Evolutionary conservation across 2,797 vertebrate species (phyloP).

Genomic region (Netta rufina): DNA sequence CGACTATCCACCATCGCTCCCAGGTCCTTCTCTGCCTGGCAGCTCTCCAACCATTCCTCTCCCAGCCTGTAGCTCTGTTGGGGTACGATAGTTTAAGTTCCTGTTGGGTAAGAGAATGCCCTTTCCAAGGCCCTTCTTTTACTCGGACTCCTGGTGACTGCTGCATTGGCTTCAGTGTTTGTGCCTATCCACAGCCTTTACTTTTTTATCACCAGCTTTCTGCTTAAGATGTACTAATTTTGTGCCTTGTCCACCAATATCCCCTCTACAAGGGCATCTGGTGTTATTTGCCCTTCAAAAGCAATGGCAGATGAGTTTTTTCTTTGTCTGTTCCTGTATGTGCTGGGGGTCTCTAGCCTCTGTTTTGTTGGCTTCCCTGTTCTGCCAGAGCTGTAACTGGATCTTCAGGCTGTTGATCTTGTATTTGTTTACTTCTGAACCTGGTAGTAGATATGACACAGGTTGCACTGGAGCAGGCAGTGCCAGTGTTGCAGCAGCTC

Average conservation of each 20-base stretch:
- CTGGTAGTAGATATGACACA: not conserved
- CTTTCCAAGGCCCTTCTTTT: not conserved
- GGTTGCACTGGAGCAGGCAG: not conserved
- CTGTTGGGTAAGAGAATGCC: not conserved
- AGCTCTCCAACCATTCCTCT: too few relatives aligned
- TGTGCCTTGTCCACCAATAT: not conserved
- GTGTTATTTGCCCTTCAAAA: not conserved
- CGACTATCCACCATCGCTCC: too few relatives aligned
- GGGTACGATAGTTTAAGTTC: not conserved
- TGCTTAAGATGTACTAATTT: not conserved
- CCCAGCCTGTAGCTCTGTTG: too few relatives aligned
- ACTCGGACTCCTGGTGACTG: not conserved
- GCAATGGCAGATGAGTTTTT: not conserved
- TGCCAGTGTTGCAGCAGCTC: not conserved
- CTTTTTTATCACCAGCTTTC: not conserved
- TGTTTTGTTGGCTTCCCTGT: not conserved
- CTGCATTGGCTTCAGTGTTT: not conserved
- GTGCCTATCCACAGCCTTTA: not conserved
- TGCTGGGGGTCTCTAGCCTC: not conserved
- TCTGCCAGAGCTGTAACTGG: not conserved
- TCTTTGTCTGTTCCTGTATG: fast-evolving
- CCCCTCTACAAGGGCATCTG: not conserved
- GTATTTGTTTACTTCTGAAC: not conserved
- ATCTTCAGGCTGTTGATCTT: not conserved
- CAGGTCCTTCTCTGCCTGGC: too few relatives aligned